These are phyloP conservation scores for Drosophila ficusphila DNA, from an alignment of 1,140 invertebrate species.

Conservation along the genomic window DNA sequence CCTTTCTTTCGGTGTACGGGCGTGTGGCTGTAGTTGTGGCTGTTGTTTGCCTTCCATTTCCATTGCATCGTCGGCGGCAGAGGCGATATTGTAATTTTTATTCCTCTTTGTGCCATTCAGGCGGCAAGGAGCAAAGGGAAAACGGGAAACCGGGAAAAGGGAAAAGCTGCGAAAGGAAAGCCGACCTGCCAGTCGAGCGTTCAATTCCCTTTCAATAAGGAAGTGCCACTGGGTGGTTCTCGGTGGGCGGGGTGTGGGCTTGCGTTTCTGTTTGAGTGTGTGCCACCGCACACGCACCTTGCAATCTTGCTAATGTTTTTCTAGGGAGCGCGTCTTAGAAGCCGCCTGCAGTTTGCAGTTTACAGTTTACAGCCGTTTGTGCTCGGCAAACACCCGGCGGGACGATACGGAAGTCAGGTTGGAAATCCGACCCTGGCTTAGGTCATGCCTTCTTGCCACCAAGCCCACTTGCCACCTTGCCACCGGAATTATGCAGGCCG, in stretches of 20 bases:
- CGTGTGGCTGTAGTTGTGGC: constrained; percentile 47
- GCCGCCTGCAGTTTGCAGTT: constrained; percentile 4
- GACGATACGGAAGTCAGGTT: constrained; percentile 60
- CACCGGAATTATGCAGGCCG: constrained; percentile 24
- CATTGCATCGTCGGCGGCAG: constrained; percentile 49
- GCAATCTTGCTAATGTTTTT: constrained; percentile 83
- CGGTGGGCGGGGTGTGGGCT: not conserved
- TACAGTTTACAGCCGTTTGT: constrained; percentile 58
- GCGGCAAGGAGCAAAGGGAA: constrained; percentile 47
- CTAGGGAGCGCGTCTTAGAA: constrained; percentile 57
- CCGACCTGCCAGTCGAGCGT: constrained; percentile 58
- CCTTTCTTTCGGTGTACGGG: constrained; percentile 14
- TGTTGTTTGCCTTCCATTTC: constrained; percentile 63
- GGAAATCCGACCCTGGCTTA: constrained; percentile 21
- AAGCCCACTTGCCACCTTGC: too few species aligned
- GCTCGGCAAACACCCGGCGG: constrained; percentile 63
- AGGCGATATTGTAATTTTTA: constrained; percentile 81
- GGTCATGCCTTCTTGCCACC: constrained; percentile 8
- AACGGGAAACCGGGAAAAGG: constrained; percentile 35
- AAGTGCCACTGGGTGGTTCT: constrained; percentile 3
- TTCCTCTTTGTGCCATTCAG: constrained; percentile 69
- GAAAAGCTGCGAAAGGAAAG: constrained; percentile 30
- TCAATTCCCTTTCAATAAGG: constrained; percentile 75
- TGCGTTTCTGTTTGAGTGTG: not conserved
- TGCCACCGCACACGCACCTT: constrained; percentile 73